Evolutionary conservation across 2,888 invertebrate species (phyloP).

Genomic region (Tipula helvola): DNA sequence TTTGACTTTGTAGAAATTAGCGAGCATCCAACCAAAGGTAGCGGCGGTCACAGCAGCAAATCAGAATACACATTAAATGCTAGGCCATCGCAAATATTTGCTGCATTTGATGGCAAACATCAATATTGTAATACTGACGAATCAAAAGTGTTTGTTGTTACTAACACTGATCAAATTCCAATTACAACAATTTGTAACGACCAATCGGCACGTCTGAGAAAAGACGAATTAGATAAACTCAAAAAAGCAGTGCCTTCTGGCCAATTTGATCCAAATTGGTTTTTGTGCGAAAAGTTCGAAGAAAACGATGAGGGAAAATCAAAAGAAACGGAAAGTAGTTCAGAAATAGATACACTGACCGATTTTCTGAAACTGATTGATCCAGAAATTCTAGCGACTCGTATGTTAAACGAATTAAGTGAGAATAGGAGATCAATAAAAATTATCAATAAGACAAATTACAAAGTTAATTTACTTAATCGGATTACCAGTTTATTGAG

Average conservation of each 20-base stretch:
- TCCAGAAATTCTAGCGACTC: neutral
- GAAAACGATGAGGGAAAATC: neutral
- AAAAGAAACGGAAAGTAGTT: neutral
- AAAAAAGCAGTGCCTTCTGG: neutral
- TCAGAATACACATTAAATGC: neutral
- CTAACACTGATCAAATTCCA: neutral
- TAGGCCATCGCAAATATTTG: neutral
- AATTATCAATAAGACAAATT: neutral
- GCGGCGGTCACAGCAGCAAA: neutral
- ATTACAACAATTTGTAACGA: neutral
- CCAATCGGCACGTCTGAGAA: neutral
- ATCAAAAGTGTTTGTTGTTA: neutral
- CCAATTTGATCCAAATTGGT: neutral
- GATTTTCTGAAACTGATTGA: neutral
- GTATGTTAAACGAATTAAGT: neutral
- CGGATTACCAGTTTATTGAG: neutral
- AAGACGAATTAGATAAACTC: neutral
- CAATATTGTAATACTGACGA: neutral
- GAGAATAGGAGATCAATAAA: neutral
- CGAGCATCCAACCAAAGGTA: neutral
- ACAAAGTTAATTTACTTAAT: neutral
- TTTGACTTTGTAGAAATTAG: neutral
- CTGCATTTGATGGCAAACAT: neutral
- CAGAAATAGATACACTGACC: neutral
- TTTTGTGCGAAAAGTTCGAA: neutral